Conservation (phyloP, 2,888 invertebrate genomes). For the Campoplex capitator region DNA sequence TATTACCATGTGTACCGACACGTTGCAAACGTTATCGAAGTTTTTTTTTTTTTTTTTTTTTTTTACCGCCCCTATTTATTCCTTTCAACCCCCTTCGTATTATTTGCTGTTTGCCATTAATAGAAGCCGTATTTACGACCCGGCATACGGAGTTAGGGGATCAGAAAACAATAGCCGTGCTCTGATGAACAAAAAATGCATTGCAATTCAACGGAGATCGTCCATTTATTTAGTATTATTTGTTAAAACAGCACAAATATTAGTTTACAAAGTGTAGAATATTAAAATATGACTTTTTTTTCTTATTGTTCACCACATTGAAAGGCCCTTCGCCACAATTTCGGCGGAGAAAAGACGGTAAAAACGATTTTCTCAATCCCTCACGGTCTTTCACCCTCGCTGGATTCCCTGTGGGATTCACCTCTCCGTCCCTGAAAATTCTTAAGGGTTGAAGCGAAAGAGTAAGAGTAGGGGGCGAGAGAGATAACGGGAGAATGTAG, state of each 20-base stretch:
- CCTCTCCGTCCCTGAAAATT: conserved; percentile 66
- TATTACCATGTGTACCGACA: conserved; percentile 40
- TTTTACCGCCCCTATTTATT: background rate
- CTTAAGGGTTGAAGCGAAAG: conserved; percentile 46
- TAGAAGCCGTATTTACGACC: background rate
- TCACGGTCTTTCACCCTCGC: conserved; percentile 54
- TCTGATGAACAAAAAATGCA: background rate
- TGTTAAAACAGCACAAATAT: background rate
- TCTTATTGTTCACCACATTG: conserved; percentile 8
- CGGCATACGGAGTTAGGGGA: background rate
- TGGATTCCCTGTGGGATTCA: conserved; percentile 54
- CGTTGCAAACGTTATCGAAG: conserved; percentile 37
- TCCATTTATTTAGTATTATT: background rate
- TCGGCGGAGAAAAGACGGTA: conserved; percentile 54
- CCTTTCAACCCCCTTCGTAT: background rate
- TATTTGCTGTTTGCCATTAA: conserved; percentile 5
- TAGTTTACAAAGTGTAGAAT: background rate
- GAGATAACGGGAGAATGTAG: conserved; percentile 62
- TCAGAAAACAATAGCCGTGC: background rate
- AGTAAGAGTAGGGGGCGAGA: conserved; percentile 35
- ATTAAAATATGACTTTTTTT: background rate
- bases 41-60: background rate
- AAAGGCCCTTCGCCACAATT: conserved; percentile 48
- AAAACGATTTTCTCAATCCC: conserved; percentile 71
- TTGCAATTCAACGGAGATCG: background rate